phyloP scores from a whole-genome alignment of 2,888 invertebrate genomes.

The Nineta flava region DNA sequence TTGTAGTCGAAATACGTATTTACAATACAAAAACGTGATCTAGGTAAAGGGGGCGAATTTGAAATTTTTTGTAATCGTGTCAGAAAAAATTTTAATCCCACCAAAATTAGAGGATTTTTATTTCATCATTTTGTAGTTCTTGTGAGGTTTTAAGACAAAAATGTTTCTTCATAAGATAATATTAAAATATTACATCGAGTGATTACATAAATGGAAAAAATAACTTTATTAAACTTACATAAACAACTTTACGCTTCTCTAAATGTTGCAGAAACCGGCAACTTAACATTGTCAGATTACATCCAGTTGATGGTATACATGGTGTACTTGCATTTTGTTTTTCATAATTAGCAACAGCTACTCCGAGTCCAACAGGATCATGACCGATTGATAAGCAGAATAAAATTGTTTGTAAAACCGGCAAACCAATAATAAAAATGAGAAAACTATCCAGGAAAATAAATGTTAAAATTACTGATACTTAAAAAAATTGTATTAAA shows the following conservation, averaged over 20 bases:
- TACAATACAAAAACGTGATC: too few relatives aligned
- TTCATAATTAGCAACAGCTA: conserved; percentile 74
- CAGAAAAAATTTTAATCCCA: too few relatives aligned
- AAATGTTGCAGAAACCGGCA: conserved; percentile 63
- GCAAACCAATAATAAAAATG: conserved; percentile 71
- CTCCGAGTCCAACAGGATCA: conserved; percentile 56
- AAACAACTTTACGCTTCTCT: conserved; percentile 42
- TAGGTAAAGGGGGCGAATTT: too few relatives aligned
- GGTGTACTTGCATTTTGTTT: conserved; percentile 25
- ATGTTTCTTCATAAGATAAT: too few relatives aligned
- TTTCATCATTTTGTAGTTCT: not conserved
- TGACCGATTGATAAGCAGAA: conserved; percentile 85
- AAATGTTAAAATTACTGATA: conserved; percentile 1
- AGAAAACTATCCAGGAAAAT: conserved; percentile 42
- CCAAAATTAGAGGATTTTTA: too few relatives aligned
- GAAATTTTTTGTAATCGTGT: too few relatives aligned
- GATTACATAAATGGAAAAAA: not conserved
- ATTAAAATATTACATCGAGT: not conserved
- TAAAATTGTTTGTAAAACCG: conserved; percentile 69
- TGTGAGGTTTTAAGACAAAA: not conserved
- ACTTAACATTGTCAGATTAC: conserved; percentile 51
- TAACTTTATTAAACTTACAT: conserved; percentile 35
- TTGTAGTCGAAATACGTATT: too few relatives aligned
- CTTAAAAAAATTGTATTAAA: not conserved
- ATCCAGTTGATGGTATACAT: conserved; percentile 28